These are phyloP conservation scores for Lagenorhynchus albirostris DNA, from an alignment of 2,113 vertebrate genomes.

Conservation along the genomic window DNA sequence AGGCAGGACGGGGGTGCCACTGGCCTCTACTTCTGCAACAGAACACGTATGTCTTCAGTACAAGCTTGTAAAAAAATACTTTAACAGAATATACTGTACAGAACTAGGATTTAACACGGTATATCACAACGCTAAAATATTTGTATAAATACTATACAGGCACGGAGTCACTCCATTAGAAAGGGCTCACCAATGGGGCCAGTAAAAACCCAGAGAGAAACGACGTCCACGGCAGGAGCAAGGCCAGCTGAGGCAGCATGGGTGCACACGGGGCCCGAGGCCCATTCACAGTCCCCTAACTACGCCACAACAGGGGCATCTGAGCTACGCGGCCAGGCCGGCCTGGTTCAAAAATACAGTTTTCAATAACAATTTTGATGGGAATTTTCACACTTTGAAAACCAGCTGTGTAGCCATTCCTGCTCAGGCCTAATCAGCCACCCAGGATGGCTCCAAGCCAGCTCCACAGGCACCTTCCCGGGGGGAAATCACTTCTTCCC, in stretches of 20 bases:
- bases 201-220: constrained; percentile 1
- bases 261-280: not conserved
- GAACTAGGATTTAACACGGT: constrained; percentile 48
- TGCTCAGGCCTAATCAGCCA: not conserved
- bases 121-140: constrained; percentile 80
- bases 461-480: not conserved
- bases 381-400: constrained; percentile 30
- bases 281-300: not conserved
- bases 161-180: constrained; percentile 69
- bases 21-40: constrained; percentile 26
- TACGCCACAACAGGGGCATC: accelerated
- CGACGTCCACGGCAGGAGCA: not conserved
- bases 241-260: not conserved
- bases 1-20: not conserved
- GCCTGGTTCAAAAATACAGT: not conserved
- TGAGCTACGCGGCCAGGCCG: not conserved
- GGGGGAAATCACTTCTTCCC: too few relatives aligned
- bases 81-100: constrained; percentile 82
- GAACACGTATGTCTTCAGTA: constrained; percentile 65
- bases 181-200: constrained; percentile 57
- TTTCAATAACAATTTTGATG: constrained; percentile 2
- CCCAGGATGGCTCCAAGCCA: not conserved
- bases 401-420: not conserved
- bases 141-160: constrained; percentile 88
- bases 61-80: constrained; percentile 86